Percentiles rank a stretch among this genome's conserved stretches.
phyloP scores from a whole-genome alignment of 1,140 invertebrate species.

The Hermetia illucens region DNA sequence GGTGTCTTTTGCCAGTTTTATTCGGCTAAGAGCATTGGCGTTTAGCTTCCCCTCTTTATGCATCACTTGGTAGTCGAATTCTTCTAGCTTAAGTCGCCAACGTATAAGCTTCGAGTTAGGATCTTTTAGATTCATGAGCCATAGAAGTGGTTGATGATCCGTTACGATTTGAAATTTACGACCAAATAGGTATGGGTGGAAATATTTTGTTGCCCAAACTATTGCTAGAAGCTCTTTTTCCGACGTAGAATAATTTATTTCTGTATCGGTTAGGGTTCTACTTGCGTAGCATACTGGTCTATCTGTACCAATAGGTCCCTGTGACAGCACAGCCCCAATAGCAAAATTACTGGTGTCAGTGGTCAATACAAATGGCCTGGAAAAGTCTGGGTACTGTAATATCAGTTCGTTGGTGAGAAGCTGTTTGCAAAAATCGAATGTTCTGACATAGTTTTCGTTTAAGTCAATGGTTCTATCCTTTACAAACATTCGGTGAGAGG shows the following conservation, averaged over 20 bases:
- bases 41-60: conserved; percentile 18
- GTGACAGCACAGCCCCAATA: no score
- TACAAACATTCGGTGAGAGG: no score
- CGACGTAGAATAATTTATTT: conserved; percentile 16
- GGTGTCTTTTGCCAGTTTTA: not conserved
- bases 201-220: conserved; percentile 31
- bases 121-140: conserved; percentile 32
- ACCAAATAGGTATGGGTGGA: conserved; percentile 32
- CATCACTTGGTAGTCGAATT: conserved; percentile 22
- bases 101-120: conserved; percentile 13
- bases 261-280: conserved; percentile 14
- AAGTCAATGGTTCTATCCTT: no score
- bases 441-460: no score
- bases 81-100: conserved; percentile 18
- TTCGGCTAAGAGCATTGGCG: conserved; percentile 14
- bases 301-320: conserved; percentile 7
- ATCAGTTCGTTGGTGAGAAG: no score
- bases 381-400: no score
- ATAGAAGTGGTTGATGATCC: conserved; percentile 34
- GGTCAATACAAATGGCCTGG: no score
- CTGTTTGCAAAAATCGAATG: no score
- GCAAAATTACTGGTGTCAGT: no score
- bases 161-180: conserved; percentile 33
- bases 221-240: conserved; percentile 18
- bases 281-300: no score